Percentiles rank a stretch among this genome's conserved stretches.
Evolutionary conservation across 1,140 invertebrate species (phyloP).

Genomic region (Eumeta japonica): DNA sequence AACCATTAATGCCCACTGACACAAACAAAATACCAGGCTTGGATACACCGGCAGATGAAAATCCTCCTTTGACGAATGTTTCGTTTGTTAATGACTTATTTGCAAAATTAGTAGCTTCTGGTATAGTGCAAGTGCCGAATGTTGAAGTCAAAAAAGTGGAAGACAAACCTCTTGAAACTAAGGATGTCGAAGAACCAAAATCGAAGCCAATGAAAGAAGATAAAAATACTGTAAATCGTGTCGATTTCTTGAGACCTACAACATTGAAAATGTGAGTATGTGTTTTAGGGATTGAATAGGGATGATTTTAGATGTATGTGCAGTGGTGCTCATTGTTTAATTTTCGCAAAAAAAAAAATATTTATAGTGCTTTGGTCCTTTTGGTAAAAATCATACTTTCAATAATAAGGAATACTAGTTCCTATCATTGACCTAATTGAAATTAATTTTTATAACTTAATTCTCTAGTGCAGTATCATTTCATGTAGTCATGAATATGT

Average conservation of each 20-base stretch:
- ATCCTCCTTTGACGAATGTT: slow-evolving; percentile 20
- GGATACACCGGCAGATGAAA: slow-evolving; percentile 32
- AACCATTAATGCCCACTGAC: slow-evolving; percentile 24
- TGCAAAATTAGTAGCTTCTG: slow-evolving; percentile 78
- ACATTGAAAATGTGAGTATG: slow-evolving; percentile 72
- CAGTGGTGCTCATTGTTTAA: too few relatives aligned
- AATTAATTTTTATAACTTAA: too few relatives aligned
- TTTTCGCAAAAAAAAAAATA: too few relatives aligned
- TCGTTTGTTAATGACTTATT: slow-evolving; percentile 73
- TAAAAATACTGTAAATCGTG: slow-evolving; percentile 57
- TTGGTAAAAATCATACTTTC: too few relatives aligned
- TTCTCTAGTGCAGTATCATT: too few relatives aligned
- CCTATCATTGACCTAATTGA: too few relatives aligned
- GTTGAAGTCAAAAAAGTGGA: slow-evolving; percentile 42
- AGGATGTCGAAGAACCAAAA: slow-evolving; percentile 47
- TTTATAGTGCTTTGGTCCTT: too few relatives aligned
- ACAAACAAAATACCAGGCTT: slow-evolving; percentile 32
- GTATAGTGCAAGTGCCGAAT: slow-evolving; percentile 66
- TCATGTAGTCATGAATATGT: too few relatives aligned
- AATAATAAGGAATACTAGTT: too few relatives aligned
- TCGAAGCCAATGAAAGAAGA: slow-evolving; percentile 31
- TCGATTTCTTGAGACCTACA: slow-evolving; percentile 68
- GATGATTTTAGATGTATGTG: too few relatives aligned
- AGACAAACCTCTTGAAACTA: slow-evolving; percentile 38
- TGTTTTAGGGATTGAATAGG: too few relatives aligned